Evolutionary conservation across 2,888 invertebrate species (phyloP).

Genomic region (Rhagophthalmus giganteus): DNA sequence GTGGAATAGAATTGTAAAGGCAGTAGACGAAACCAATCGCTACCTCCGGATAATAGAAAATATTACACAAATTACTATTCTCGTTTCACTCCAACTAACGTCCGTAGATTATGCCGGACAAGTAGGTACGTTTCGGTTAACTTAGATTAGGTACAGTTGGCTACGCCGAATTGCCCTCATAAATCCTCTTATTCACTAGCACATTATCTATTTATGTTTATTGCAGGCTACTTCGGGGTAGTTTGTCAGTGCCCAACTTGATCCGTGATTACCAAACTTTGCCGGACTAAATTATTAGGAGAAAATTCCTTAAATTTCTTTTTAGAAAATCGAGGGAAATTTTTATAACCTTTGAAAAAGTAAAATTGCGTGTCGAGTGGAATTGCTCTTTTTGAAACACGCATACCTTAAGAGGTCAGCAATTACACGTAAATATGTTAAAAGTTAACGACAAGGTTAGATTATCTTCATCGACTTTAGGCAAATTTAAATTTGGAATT

Average conservation of each 20-base stretch:
- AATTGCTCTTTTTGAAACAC: constrained; percentile 6
- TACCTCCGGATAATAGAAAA: constrained; percentile 13
- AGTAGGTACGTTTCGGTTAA: constrained; percentile 17
- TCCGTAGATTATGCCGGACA: constrained; percentile 4
- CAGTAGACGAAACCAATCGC: constrained; percentile 27
- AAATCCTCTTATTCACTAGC: constrained; percentile 47
- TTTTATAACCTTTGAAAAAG: constrained; percentile 10
- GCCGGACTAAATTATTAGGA: constrained; percentile 16
- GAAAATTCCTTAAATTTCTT: constrained; percentile 9
- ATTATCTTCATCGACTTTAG: too few relatives aligned
- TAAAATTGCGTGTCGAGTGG: constrained; percentile 13
- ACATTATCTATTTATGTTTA: constrained; percentile 48
- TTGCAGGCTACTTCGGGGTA: constrained; percentile 42
- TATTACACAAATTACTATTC: constrained; percentile 8
- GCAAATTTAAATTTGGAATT: too few relatives aligned
- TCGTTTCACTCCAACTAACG: constrained; percentile 19
- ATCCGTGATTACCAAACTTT: constrained; percentile 32
- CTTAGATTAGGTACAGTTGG: constrained; percentile 40
- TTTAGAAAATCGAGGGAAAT: constrained; percentile 3
- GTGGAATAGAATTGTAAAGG: constrained; percentile 25
- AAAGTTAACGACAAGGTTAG: constrained; percentile 9
- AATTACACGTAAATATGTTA: constrained; percentile 2
- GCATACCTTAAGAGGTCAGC: constrained; percentile 7
- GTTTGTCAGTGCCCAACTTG: constrained; percentile 43
- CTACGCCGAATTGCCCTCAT: constrained; percentile 45